phyloP scores from a whole-genome alignment of 2,797 vertebrate genomes.

The Bovichtus diacanthus region DNA sequence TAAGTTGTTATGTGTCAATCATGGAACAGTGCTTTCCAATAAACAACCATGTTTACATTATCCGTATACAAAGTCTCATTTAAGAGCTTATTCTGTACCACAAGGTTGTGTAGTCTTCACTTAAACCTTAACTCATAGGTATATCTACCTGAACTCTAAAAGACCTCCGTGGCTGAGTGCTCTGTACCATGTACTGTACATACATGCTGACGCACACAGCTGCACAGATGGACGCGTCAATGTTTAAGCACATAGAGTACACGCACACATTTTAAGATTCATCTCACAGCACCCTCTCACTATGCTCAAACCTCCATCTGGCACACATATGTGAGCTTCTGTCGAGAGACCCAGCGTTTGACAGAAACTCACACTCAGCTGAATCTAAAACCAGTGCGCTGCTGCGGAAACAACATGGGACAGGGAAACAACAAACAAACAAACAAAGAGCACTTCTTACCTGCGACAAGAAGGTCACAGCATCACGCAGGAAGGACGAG shows the following conservation, averaged over 20 bases:
- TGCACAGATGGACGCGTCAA: slow-evolving; percentile 20
- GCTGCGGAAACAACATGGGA: slow-evolving; percentile 18
- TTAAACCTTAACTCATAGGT: background rate
- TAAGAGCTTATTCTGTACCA: background rate
- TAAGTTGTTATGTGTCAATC: background rate
- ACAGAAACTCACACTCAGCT: slow-evolving; percentile 59
- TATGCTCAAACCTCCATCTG: slow-evolving; percentile 63
- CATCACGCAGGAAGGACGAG: slow-evolving; percentile 19
- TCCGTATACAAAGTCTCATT: background rate
- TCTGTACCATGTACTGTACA: background rate
- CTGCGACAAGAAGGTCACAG: slow-evolving; percentile 49
- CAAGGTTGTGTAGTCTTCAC: background rate
- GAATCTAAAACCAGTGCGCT: slow-evolving; percentile 8
- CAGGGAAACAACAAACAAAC: slow-evolving; percentile 3
- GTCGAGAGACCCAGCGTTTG: slow-evolving; percentile 39
- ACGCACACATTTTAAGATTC: slow-evolving; percentile 43
- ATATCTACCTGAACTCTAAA: background rate
- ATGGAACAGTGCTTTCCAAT: background rate
- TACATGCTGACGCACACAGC: slow-evolving; percentile 22
- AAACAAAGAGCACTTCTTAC: slow-evolving; percentile 54
- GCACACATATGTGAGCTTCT: slow-evolving; percentile 61
- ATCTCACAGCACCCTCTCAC: slow-evolving; percentile 47
- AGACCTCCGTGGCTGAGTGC: background rate
- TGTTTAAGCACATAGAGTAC: slow-evolving; percentile 6
- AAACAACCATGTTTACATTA: background rate